Conservation (phyloP, 1,140 invertebrate species). For the Eriosoma lanigerum region DNA sequence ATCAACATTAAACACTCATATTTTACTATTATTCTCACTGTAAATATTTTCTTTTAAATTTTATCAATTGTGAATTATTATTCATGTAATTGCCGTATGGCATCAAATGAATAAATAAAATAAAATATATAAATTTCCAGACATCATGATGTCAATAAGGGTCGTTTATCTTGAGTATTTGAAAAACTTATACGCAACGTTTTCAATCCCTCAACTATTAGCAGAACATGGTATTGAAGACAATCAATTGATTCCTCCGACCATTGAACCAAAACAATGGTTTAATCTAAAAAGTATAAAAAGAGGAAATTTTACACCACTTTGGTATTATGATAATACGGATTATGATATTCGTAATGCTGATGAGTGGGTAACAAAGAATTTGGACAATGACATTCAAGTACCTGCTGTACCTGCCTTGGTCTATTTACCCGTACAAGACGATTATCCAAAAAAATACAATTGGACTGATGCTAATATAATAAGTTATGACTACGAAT, state of each 20-base stretch:
- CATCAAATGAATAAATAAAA: too few relatives aligned
- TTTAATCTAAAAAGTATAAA: not conserved
- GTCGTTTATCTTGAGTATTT: not conserved
- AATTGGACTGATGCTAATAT: not conserved
- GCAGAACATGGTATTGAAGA: not conserved
- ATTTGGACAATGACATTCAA: not conserved
- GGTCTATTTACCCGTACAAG: not conserved
- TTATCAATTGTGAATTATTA: too few relatives aligned
- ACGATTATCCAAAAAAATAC: not conserved
- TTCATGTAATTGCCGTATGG: too few relatives aligned
- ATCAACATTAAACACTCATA: too few relatives aligned
- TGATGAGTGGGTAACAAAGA: slow-evolving; percentile 16
- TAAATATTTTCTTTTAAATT: too few relatives aligned
- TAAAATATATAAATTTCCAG: too few relatives aligned
- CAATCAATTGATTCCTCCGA: not conserved
- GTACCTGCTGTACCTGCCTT: too few relatives aligned
- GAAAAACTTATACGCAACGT: slow-evolving; percentile 1
- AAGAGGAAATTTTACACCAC: not conserved
- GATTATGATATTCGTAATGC: slow-evolving; percentile 5
- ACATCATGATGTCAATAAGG: not conserved
- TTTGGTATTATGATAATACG: slow-evolving; percentile 11
- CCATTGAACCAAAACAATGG: not conserved
- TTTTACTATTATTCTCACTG: too few relatives aligned
- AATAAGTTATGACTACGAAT: not conserved
- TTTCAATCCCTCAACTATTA: slow-evolving; percentile 14